Base-by-base conservation (phyloP, 2,888 invertebrate genomes). In the Achlya flavicornis region DNA sequence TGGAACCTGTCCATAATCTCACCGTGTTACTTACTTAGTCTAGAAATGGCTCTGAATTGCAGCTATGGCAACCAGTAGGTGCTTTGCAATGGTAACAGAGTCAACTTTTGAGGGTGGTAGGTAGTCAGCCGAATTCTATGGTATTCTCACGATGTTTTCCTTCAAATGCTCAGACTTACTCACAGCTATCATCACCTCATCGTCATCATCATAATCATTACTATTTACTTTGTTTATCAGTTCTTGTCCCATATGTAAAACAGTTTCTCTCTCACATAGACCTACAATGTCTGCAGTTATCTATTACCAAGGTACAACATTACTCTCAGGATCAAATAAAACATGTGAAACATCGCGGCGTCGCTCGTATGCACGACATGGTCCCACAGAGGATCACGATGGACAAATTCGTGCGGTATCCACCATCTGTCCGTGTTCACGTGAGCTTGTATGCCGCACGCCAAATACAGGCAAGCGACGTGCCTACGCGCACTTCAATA, bases 341-440 rank as follows among this genome's bases (percentile, higher is more conserved):
- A 53, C 46, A 46, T 46, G 46, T 46, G 46, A 14, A 46, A 46
- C 53, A 53, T 53, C 53, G 19, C 53, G 10, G 19, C 53, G 53
- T 53, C n/a, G n/a, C 46, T 46, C 46, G 46, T 46, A 46, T 46
- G 46, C 46, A 46, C 46, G 46, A 46, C 46, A n/a, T n/a, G 19
- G 53, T 19, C 53, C n/a, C 53, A 53, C 53, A 19, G 41, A 41
- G n/a, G 7, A 41, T 41, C 60, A 35, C 60, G 60, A 19, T 41
- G 61, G 72, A 71, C 64, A 68, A 68, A 72, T 70, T 68, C 74
- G 69, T 70, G 74, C 65, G 67, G 65, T 68, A 74, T 74, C 72
- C 69, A 62, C 63, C 67, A 71, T 70, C 69, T 73, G 70, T 58
- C 61, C 53, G 53, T 16, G 48, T 53, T 53, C 53, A 16, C 19